Percentiles rank a stretch among this genome's conserved stretches.
phyloP scores from a whole-genome alignment of 2,113 vertebrate species.

The Cyphomyrus plagiostoma region DNA sequence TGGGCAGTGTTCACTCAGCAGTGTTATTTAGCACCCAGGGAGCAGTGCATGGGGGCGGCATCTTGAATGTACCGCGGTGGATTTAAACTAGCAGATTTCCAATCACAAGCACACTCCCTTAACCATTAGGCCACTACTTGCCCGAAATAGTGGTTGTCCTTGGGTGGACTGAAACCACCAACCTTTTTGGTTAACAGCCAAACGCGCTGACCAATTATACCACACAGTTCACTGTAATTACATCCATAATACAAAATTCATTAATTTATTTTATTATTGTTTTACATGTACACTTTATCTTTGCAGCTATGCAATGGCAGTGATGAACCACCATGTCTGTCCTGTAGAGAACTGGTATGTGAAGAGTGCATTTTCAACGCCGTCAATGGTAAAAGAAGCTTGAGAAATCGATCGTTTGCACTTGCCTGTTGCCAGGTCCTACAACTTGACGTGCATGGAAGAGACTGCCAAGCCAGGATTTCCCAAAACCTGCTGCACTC shows the following conservation, averaged over 20 bases:
- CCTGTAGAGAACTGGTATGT: conserved; percentile 88
- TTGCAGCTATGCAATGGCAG: conserved; percentile 83
- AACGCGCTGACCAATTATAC: no score
- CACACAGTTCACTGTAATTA: background rate
- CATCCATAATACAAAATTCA: background rate
- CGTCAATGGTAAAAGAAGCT: background rate
- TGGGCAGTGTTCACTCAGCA: no score
- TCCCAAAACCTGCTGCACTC: conserved; percentile 83
- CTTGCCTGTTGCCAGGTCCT: conserved; percentile 61
- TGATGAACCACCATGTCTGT: conserved; percentile 91
- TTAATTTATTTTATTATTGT: background rate
- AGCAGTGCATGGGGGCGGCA: no score
- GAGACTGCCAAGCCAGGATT: conserved; percentile 73
- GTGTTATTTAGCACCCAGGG: no score
- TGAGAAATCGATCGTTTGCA: background rate
- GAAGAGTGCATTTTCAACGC: background rate
- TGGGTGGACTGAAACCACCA: no score
- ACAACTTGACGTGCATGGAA: conserved; percentile 81
- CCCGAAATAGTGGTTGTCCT: no score
- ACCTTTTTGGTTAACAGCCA: no score
- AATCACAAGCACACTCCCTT: no score
- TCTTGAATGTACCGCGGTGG: no score
- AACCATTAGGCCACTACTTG: no score
- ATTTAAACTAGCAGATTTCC: no score
- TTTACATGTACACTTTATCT: conserved; percentile 3